A percentile compares a stretch with the other conserved stretches of the same genome.
Evolutionary conservation across 2,113 vertebrate genomes (phyloP).

Genomic region (Perca schrenkii): DNA sequence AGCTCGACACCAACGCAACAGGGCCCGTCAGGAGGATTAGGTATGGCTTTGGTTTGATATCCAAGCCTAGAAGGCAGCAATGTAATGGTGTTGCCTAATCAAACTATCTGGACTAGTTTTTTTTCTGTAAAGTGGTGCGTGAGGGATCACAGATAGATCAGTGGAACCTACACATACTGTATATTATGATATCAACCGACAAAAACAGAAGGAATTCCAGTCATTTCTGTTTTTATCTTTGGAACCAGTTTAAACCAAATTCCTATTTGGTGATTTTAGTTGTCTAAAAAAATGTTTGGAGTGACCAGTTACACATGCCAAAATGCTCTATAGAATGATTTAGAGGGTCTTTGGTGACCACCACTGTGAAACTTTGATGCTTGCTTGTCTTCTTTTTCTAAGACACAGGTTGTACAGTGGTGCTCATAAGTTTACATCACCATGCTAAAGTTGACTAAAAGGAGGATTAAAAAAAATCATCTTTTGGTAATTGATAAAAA

Average conservation of each 20-base stretch:
- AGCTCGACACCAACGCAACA: constrained; percentile 28
- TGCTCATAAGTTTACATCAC: too few species aligned
- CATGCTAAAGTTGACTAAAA: too few species aligned
- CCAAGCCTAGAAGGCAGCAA: constrained; percentile 21
- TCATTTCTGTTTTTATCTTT: background rate
- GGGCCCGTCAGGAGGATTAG: constrained; percentile 41
- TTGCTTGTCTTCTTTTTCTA: background rate
- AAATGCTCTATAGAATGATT: too few species aligned
- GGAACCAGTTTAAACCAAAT: background rate
- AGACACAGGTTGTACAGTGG: background rate
- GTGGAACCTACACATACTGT: background rate
- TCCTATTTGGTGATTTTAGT: background rate
- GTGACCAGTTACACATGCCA: background rate
- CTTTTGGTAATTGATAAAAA: too few species aligned
- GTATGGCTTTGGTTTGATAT: constrained; percentile 46
- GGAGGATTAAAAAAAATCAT: too few species aligned
- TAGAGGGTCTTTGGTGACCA: too few species aligned
- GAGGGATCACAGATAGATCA: constrained; percentile 11
- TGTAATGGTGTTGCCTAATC: constrained; percentile 33
- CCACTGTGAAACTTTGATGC: background rate
- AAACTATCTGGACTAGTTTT: constrained; percentile 11
- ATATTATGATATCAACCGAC: background rate
- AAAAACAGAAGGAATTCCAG: background rate
- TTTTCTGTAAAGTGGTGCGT: constrained; percentile 4
- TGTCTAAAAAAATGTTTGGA: background rate